Evolutionary conservation across 2,113 vertebrate genomes (phyloP), one percentile per base, ranked within the genome.

Genomic region (Diglossa brunneiventris): DNA sequence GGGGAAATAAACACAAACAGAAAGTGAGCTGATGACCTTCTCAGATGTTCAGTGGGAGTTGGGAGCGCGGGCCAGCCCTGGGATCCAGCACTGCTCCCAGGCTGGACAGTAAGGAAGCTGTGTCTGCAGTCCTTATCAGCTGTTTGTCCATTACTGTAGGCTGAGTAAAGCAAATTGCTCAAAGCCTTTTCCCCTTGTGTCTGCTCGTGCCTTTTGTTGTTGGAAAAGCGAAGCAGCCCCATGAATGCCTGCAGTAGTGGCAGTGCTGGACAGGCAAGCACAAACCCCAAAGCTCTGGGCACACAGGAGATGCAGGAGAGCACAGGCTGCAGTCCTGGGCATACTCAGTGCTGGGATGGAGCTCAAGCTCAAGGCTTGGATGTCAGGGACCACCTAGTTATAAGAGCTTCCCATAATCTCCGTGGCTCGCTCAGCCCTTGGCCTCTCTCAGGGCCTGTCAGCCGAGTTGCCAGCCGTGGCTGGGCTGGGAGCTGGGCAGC

Each of bases 1-100:
- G 88, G 79, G 78, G 90, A 93, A 89, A 79, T 89, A 96, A 96
- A 93, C 93, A 95, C 87, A 92, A 86, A 3, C 76, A 94, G 87
- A 77, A 72, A 56, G 64, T 14, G 55, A 77, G 50, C 78, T 77
- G 87, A 86, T 94, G 94, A 59, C 67, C 87, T 87, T 95, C 52
- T 88, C 74, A 69, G 92, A 42, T 90, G 82, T 50, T 80, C 31
- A 10, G 42, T 30, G 67, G 33, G 62, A 87, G 44, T 11, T 67
- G 13, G 6, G 52, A 83, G 64, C 0, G 0, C 0, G 3, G 75
- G 76, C 89, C 77, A 83, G 66, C 63, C 15, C 49, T 5, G 1
- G 42, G 27, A 66, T 42, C 16, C 19, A 8, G 7, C 1, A 2
- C 58, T 86, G 67, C 61, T 89, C 70, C 87, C 35, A 18, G 46